A percentile compares a stretch with the other conserved stretches of the same genome.
phyloP scores from a whole-genome alignment of 2,888 invertebrate genomes.

The Calameuta filiformis region DNA sequence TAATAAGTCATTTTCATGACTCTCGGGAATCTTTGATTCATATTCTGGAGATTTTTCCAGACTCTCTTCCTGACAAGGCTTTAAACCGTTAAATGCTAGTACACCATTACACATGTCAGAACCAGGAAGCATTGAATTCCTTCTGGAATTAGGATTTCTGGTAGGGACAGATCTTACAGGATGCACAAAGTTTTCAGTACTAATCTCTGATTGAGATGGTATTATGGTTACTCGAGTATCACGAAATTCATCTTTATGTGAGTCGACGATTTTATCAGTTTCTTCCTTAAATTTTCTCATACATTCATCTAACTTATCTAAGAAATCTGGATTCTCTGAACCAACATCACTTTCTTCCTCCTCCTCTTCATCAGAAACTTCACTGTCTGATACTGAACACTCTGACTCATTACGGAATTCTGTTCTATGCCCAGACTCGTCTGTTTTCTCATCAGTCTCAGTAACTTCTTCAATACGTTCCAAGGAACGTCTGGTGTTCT shows the following conservation, averaged over 20 bases:
- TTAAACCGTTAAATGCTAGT: conserved; percentile 52
- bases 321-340: conserved; percentile 74
- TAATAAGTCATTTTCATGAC: conserved; percentile 32
- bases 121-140: conserved; percentile 61
- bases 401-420: conserved; percentile 58
- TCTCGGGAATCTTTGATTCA: conserved; percentile 10
- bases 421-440: conserved; percentile 52
- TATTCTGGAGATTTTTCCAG: conserved; percentile 12
- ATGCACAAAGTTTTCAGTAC: conserved; percentile 51
- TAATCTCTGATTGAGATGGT: conserved; percentile 43
- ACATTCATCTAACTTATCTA: conserved; percentile 77
- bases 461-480: conserved; percentile 71
- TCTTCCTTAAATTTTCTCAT: conserved; percentile 79
- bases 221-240: conserved; percentile 41
- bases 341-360: conserved; percentile 68
- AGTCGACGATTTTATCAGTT: conserved; percentile 73
- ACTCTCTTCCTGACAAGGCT: conserved; percentile 44
- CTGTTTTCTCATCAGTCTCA: conserved; percentile 62
- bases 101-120: conserved; percentile 62
- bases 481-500: conserved; percentile 68
- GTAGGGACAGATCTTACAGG: conserved; percentile 51
- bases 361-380: conserved; percentile 62
- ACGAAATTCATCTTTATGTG: conserved; percentile 47
- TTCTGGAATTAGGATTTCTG: conserved; percentile 57
- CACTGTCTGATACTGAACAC: conserved; percentile 64